These are phyloP conservation scores for Oreocharis arfaki DNA, from an alignment of 2,113 vertebrate genomes.

Conservation along the genomic window DNA sequence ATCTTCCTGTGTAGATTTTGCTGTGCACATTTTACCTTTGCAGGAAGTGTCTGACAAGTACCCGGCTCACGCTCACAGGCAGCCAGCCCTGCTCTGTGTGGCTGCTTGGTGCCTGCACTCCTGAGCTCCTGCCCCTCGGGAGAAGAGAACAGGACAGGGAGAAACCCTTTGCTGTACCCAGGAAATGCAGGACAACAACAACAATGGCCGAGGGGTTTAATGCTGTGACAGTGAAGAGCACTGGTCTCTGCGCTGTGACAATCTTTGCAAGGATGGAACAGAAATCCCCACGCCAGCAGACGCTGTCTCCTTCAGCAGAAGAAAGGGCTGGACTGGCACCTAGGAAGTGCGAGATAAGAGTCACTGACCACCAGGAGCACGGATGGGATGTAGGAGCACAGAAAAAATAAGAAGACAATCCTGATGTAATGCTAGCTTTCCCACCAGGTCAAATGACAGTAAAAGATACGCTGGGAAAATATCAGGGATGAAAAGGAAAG, in stretches of 20 bases:
- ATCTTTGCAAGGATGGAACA: neutral
- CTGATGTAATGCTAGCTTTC: neutral
- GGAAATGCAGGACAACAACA: neutral
- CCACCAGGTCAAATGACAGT: neutral
- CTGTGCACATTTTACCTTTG: neutral
- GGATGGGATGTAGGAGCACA: neutral
- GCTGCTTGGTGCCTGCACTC: rapidly evolving
- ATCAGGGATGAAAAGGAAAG: neutral
- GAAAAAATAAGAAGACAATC: neutral
- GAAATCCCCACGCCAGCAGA: too few relatives aligned
- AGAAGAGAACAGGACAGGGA: neutral
- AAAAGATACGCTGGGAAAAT: neutral
- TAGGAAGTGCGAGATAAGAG: neutral
- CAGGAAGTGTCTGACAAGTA: neutral
- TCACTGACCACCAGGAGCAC: neutral
- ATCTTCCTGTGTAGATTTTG: neutral
- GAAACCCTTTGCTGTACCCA: rapidly evolving
- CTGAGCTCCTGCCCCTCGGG: rapidly evolving
- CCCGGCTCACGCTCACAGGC: neutral
- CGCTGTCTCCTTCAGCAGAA: neutral
- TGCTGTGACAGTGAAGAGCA: neutral
- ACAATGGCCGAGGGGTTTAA: neutral
- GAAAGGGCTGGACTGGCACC: rapidly evolving
- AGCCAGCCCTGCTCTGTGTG: neutral
- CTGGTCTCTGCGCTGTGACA: neutral